phyloP scores from a whole-genome alignment of 1,140 invertebrate genomes.

The Trichonephila inaurata region DNA sequence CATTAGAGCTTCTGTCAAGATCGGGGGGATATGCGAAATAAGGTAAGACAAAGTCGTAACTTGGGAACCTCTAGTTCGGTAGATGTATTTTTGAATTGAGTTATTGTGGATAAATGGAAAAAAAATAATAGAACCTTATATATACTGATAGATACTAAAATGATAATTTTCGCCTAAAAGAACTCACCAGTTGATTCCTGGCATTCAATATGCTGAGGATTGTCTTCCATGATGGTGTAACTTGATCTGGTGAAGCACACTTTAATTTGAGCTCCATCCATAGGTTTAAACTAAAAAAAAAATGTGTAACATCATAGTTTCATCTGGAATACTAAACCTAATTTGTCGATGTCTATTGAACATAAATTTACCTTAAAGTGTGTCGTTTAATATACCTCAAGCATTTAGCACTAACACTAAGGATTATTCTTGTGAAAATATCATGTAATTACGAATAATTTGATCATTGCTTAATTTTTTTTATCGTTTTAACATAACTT shows the following conservation, averaged over 20 bases:
- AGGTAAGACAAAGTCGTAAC: not conserved
- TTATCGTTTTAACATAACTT: too few relatives aligned
- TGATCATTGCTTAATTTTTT: too few relatives aligned
- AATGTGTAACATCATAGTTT: not conserved
- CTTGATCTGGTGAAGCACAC: constrained; percentile 35
- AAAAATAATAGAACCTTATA: not conserved
- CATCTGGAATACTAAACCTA: too few relatives aligned
- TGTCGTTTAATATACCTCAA: too few relatives aligned
- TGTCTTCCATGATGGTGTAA: constrained; percentile 34
- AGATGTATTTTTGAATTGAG: not conserved
- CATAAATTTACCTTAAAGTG: too few relatives aligned
- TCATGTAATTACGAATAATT: too few relatives aligned
- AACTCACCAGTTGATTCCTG: constrained; percentile 37
- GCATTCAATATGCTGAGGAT: constrained; percentile 10
- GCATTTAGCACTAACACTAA: too few relatives aligned
- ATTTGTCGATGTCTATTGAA: too few relatives aligned
- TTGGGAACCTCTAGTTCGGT: not conserved
- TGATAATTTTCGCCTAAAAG: not conserved
- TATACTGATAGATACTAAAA: not conserved
- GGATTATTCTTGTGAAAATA: too few relatives aligned
- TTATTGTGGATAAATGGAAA: not conserved
- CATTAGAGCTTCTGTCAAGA: not conserved
- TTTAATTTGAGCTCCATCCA: constrained; percentile 61
- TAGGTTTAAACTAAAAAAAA: constrained; percentile 37
- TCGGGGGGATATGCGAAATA: not conserved